Percentiles rank a stretch among this genome's conserved stretches.
Evolutionary conservation across 2,888 invertebrate species (phyloP).

Genomic region (Drosophila longiperda): DNA sequence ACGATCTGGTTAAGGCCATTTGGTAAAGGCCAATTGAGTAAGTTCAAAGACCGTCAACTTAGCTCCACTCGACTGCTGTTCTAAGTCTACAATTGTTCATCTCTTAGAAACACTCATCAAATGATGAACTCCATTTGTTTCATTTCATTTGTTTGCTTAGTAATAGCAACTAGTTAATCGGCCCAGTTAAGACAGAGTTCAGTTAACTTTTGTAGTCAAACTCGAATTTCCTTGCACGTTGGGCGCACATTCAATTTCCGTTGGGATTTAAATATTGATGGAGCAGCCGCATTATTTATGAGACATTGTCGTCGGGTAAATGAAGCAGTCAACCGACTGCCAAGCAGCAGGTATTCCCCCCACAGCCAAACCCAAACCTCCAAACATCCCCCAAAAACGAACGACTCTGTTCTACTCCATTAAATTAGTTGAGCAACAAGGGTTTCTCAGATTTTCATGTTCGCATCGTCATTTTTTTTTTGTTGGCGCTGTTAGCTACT

Average conservation of each 20-base stretch:
- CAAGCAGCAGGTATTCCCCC: constrained; percentile 7
- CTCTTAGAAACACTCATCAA: neutral
- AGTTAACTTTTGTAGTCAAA: neutral
- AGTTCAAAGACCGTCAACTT: neutral
- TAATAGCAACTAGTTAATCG: neutral
- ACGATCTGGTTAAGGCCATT: neutral
- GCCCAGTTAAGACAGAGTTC: neutral
- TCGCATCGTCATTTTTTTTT: constrained; percentile 8
- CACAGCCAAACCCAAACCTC: neutral
- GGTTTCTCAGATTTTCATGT: constrained; percentile 9
- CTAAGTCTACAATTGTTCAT: neutral
- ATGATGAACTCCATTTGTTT: neutral
- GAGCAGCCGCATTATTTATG: constrained; percentile 71
- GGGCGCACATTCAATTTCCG: constrained; percentile 69
- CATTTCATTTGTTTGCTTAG: too few species aligned
- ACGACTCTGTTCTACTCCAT: constrained; percentile 28
- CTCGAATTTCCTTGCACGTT: neutral
- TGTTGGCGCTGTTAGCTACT: constrained; percentile 38
- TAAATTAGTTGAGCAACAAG: constrained; percentile 9
- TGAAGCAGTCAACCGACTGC: constrained; percentile 58
- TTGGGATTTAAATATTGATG: constrained; percentile 72
- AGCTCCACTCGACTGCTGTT: neutral
- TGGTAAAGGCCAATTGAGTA: neutral
- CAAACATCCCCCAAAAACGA: neutral
- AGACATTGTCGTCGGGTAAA: constrained; percentile 75